Percentiles rank a stretch among this genome's conserved stretches.
Evolutionary conservation across 2,113 vertebrate species (phyloP).

Genomic region (Petromus typicus): DNA sequence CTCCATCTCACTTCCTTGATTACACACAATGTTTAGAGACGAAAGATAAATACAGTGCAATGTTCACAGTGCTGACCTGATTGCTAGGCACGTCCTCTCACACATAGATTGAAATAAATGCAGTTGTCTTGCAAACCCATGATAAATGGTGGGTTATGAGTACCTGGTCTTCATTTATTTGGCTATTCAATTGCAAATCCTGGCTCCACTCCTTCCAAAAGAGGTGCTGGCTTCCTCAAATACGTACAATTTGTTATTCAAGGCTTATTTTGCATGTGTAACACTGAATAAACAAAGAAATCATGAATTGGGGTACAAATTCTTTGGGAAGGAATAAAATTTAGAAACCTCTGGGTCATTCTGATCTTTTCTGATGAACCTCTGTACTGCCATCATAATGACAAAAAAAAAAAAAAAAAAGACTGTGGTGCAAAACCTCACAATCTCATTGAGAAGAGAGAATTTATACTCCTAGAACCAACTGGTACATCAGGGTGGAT

Average conservation of each 20-base stretch:
- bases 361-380: neutral
- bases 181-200: slow-evolving; percentile 62
- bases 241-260: neutral
- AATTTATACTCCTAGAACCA: neutral
- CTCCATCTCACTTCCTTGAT: slow-evolving; percentile 84
- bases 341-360: neutral
- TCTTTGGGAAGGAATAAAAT: slow-evolving; percentile 1
- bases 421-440: slow-evolving; percentile 1
- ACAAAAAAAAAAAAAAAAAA: slow-evolving; percentile 10
- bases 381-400: neutral
- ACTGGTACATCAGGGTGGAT: neutral
- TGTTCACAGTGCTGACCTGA: slow-evolving; percentile 77
- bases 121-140: slow-evolving; percentile 54
- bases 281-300: slow-evolving; percentile 58
- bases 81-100: slow-evolving; percentile 64
- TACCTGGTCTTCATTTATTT: slow-evolving; percentile 80
- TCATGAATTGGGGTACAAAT: neutral
- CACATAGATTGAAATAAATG: slow-evolving; percentile 75
- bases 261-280: neutral
- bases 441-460: slow-evolving; percentile 29
- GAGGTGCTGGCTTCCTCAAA: slow-evolving; percentile 34
- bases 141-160: slow-evolving; percentile 67
- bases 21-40: slow-evolving; percentile 83
- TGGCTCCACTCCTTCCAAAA: slow-evolving; percentile 46
- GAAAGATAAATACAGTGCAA: slow-evolving; percentile 78